Percentiles rank a stretch among this genome's conserved stretches.
These are phyloP conservation scores for Miltochrista miniata DNA, from an alignment of 2,888 invertebrate genomes.

Conservation along the genomic window DNA sequence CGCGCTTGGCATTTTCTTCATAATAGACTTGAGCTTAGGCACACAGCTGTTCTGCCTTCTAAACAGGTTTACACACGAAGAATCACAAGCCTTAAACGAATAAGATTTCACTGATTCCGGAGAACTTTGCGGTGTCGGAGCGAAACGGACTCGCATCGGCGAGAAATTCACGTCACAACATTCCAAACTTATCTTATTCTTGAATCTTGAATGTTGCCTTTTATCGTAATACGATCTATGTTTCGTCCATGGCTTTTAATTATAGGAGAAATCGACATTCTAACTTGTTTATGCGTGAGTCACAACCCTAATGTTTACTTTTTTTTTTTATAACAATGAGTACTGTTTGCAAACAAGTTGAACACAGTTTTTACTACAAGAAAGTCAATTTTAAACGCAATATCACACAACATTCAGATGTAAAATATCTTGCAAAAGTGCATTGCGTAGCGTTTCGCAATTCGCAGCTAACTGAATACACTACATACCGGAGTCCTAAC, in stretches of 20 bases:
- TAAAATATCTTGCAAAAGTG: slow-evolving; percentile 38
- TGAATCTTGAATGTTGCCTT: slow-evolving; percentile 13
- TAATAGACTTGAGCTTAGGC: slow-evolving; percentile 20
- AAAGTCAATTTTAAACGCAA: slow-evolving; percentile 5
- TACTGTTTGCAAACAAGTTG: background rate
- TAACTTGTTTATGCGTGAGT: slow-evolving; percentile 6
- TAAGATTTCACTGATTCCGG: slow-evolving; percentile 42
- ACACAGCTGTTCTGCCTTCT: slow-evolving; percentile 43
- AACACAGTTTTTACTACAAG: too few relatives aligned
- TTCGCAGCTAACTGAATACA: slow-evolving; percentile 51
- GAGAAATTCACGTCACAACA: slow-evolving; percentile 15
- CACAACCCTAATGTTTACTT: too few relatives aligned
- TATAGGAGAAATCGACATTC: slow-evolving; percentile 2
- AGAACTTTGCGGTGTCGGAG: slow-evolving; percentile 63
- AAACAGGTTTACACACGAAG: slow-evolving; percentile 35
- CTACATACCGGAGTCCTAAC: slow-evolving; percentile 44
- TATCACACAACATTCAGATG: slow-evolving; percentile 22
- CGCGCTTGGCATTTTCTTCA: slow-evolving; percentile 27
- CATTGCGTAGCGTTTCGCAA: slow-evolving; percentile 34
- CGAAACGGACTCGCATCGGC: slow-evolving; percentile 70
- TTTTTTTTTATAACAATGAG: background rate
- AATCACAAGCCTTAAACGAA: slow-evolving; percentile 21
- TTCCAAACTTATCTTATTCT: slow-evolving; percentile 21
- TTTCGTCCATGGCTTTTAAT: slow-evolving; percentile 13
- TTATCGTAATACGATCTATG: slow-evolving; percentile 21